These are phyloP conservation scores for Halcyon chelicuti DNA, from an alignment of 2,797 vertebrate species.

Conservation along the genomic window DNA sequence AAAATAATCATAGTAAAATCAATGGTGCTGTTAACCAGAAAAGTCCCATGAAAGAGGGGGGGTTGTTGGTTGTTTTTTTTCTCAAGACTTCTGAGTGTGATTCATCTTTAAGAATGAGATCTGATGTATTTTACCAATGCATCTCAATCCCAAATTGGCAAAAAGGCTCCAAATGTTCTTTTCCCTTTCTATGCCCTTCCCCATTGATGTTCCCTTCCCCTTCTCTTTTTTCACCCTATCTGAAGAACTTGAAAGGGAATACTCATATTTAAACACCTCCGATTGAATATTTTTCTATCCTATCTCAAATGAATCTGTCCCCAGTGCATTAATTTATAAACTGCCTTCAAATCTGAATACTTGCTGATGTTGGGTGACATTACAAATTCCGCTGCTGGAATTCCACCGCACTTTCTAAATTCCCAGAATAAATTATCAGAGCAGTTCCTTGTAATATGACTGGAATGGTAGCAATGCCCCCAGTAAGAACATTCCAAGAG, in stretches of 20 bases:
- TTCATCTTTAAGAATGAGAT: neutral
- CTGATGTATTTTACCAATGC: neutral
- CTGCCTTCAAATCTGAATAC: neutral
- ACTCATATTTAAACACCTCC: neutral
- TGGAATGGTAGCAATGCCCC: neutral
- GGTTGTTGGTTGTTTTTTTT: neutral
- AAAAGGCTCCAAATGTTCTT: neutral
- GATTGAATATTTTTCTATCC: neutral
- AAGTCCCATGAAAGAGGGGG: neutral
- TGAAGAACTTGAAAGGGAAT: neutral
- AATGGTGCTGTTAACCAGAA: neutral
- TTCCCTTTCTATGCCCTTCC: neutral
- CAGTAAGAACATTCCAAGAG: neutral
- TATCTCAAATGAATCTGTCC: neutral
- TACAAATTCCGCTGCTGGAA: neutral
- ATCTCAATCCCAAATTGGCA: neutral
- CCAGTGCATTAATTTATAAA: neutral
- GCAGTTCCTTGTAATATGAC: neutral
- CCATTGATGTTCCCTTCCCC: neutral
- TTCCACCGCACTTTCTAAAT: neutral
- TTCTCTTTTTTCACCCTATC: neutral
- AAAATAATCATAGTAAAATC: neutral
- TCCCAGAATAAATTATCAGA: neutral
- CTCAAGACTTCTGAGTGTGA: neutral
- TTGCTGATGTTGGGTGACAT: neutral